Evolutionary conservation across 2,888 invertebrate species (phyloP).

Genomic region (Tiliacea citrago): DNA sequence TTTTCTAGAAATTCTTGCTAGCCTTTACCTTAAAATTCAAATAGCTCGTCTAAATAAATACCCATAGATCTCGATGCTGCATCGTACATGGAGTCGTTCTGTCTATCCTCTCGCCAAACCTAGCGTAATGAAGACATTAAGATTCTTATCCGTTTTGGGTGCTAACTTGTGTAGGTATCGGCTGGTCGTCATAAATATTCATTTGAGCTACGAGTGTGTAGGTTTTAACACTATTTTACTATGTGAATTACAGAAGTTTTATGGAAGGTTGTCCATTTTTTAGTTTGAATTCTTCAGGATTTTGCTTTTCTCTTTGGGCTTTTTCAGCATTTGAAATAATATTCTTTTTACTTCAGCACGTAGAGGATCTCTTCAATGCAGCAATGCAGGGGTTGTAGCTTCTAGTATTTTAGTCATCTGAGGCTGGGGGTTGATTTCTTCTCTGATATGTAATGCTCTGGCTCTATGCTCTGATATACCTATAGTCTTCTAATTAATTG

Average conservation of each 20-base stretch:
- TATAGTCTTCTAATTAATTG: not conserved
- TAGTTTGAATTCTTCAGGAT: not conserved
- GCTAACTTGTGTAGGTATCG: slow-evolving; percentile 49
- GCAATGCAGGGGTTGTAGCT: too few species aligned
- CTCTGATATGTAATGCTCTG: not conserved
- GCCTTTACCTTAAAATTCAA: slow-evolving; percentile 4
- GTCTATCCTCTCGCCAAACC: slow-evolving; percentile 67
- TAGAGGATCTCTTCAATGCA: too few species aligned
- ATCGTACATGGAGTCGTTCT: slow-evolving; percentile 48
- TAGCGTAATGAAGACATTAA: slow-evolving; percentile 82
- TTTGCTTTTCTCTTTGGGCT: not conserved
- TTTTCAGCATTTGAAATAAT: not conserved
- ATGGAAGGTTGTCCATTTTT: not conserved
- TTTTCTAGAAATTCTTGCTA: slow-evolving; percentile 17
- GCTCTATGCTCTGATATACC: not conserved
- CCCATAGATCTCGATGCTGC: slow-evolving; percentile 35
- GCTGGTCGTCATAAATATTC: slow-evolving; percentile 63
- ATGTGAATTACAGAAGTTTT: slow-evolving; percentile 36
- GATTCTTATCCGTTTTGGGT: slow-evolving; percentile 78
- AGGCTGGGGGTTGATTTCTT: not conserved
- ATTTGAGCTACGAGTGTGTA: slow-evolving; percentile 46
- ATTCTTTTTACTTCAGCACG: too few species aligned
- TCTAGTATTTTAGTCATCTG: too few species aligned
- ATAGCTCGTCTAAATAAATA: slow-evolving; percentile 23
- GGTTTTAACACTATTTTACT: slow-evolving; percentile 24